A percentile compares a stretch with the other conserved stretches of the same genome.
phyloP scores from a whole-genome alignment of 2,113 vertebrate species.

The Panthera uncia region DNA sequence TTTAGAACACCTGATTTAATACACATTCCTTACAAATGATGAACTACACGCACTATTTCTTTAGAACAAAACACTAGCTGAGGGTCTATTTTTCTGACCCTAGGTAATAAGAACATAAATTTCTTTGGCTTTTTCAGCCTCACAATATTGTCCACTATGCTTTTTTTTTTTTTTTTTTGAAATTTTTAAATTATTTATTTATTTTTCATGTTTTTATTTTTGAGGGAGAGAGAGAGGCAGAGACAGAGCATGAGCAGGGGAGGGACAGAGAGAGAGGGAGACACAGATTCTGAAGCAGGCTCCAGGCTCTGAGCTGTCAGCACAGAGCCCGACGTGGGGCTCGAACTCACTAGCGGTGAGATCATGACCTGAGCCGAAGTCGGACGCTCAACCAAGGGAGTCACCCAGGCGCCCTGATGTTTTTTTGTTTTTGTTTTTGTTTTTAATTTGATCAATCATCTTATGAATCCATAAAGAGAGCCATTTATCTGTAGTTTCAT shows the following conservation, averaged over 20 bases:
- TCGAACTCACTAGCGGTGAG: no score
- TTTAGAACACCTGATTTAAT: background rate
- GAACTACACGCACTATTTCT: background rate
- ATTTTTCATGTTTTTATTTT: no score
- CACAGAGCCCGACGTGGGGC: no score
- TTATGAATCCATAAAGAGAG: background rate
- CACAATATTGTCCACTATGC: accelerated
- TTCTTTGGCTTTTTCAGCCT: background rate
- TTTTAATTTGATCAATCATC: background rate
- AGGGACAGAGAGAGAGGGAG: no score
- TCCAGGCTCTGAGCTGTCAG: no score
- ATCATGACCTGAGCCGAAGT: no score
- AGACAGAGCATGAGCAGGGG: no score
- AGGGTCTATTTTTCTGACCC: background rate
- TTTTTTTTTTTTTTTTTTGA: background rate
- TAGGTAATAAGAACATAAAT: background rate
- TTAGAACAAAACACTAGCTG: background rate
- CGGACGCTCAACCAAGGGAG: no score
- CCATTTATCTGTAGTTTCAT: background rate
- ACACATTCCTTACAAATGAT: background rate
- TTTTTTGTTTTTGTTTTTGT: background rate
- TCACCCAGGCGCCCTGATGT: no score
- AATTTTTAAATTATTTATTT: background rate
- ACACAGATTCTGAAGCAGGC: no score
- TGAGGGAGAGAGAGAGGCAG: no score